Evolutionary conservation across 2,113 vertebrate species (phyloP).

Genomic region (Trachemys scripta): DNA sequence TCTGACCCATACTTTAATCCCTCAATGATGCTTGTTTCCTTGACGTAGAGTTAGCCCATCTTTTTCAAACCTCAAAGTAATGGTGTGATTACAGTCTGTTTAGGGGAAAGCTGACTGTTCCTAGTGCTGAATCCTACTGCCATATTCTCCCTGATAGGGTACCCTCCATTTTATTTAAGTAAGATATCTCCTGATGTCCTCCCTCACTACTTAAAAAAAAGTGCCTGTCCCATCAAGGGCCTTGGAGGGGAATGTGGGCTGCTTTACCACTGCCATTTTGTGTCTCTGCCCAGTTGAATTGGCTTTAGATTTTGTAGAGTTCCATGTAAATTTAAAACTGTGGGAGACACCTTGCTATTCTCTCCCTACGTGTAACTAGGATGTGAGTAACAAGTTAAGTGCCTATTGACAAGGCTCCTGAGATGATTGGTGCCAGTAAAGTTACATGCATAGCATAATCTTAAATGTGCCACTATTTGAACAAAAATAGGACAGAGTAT

Average conservation of each 20-base stretch:
- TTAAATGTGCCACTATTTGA: background rate
- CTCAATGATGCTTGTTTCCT: background rate
- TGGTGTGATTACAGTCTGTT: background rate
- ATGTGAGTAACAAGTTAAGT: background rate
- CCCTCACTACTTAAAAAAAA: rapidly evolving
- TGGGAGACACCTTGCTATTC: background rate
- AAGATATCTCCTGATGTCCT: background rate
- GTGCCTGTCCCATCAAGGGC: rapidly evolving
- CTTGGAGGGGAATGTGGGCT: background rate
- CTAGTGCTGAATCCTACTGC: background rate
- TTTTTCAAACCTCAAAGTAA: background rate
- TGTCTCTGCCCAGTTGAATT: background rate
- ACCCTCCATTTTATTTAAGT: background rate
- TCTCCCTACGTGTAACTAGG: background rate
- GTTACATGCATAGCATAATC: background rate
- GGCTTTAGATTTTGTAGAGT: background rate
- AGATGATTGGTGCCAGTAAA: background rate
- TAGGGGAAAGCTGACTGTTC: background rate
- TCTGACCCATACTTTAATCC: background rate
- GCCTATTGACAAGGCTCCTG: background rate
- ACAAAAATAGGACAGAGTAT: background rate
- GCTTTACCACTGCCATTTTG: background rate
- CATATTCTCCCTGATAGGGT: background rate
- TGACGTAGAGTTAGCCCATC: rapidly evolving
- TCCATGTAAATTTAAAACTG: background rate